Percentiles rank a stretch among this genome's conserved stretches.
These are phyloP conservation scores for Stigmatopora nigra DNA, from an alignment of 2,113 vertebrate genomes.

Conservation along the genomic window DNA sequence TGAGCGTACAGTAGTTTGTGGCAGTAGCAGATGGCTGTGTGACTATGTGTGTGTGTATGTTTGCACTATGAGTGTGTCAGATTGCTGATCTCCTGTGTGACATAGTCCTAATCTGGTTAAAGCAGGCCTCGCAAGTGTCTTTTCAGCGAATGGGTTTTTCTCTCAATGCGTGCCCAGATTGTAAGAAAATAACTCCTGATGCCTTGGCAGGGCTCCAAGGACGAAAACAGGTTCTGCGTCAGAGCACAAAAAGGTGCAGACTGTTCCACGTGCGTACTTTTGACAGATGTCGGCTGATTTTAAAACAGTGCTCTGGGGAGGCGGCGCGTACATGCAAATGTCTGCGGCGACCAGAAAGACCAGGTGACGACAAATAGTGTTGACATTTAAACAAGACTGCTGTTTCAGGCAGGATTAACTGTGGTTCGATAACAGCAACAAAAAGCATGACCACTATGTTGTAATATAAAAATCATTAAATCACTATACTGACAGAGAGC, in stretches of 20 bases:
- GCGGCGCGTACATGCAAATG: conserved; percentile 10
- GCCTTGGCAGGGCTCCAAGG: neutral
- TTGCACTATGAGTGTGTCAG: neutral
- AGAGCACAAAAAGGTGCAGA: neutral
- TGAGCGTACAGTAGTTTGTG: conserved; percentile 39
- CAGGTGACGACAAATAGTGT: neutral
- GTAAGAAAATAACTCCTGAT: neutral
- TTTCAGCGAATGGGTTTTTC: conserved; percentile 18
- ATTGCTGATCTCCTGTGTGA: conserved; percentile 50
- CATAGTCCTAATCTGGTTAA: conserved; percentile 59
- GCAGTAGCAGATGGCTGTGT: conserved; percentile 48
- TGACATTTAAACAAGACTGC: neutral
- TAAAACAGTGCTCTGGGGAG: conserved; percentile 13
- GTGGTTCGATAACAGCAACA: neutral
- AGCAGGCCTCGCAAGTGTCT: conserved; percentile 31
- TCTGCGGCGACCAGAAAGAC: conserved; percentile 15
- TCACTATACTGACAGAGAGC: neutral
- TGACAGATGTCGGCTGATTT: conserved; percentile 20
- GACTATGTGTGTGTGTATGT: conserved; percentile 18
- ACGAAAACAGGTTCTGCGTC: neutral
- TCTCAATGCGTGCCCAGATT: conserved; percentile 11
- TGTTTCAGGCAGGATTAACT: neutral
- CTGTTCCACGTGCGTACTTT: conserved; percentile 3
- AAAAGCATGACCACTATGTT: neutral
- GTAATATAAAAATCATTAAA: neutral